Evolutionary conservation across 2,113 vertebrate genomes (phyloP), one percentile per base, ranked within the genome.

Genomic region (Gobio gobio): DNA sequence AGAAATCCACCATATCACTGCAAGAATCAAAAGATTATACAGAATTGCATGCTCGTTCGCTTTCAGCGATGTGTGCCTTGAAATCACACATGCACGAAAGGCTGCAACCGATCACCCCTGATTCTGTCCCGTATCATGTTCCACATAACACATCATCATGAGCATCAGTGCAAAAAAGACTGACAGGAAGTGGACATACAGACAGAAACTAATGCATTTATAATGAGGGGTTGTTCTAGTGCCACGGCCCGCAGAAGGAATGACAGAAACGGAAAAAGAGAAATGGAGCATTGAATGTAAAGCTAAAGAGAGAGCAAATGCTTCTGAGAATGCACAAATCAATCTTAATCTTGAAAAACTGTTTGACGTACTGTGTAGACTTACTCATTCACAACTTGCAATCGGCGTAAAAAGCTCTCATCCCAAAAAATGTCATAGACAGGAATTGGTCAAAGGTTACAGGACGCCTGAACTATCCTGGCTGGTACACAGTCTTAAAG

Each of bases 161-260:
- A 74, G 43, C 36, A 43, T 24, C 54, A 45, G 76, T 43, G n/a
- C 45, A 49, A 26, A 77, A 77, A 43, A 47, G 40, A 29, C 54
- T 80, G 20, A 43, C 76, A 63, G 40, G n/a, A 80, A 64, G 82
- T 72, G 49, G 33, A 43, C 51, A 45, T 74, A 59, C 36, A 73
- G 64, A 45, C 68, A 24, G 64, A 73, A 13, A 51, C 26, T 26
- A 58, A 58, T 83, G 68, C 82, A 13, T 54, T 72, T 59, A 58
- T 83, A 80, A 73, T 74, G 82, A 73, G 12, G 49, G 68, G n/a
- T 72, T 74, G 66, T 74, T 70, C 20, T n/a, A 33, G 51, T 29
- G 43, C 78, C 58, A 22, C n/a, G 8, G 43, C 78, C 58, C 58
- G 0, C 58, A 80, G 58, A 47, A 74, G 72, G 72, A 74, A 74